Conservation (phyloP, 1,140 invertebrate genomes). For the Nomia melanderi region DNA sequence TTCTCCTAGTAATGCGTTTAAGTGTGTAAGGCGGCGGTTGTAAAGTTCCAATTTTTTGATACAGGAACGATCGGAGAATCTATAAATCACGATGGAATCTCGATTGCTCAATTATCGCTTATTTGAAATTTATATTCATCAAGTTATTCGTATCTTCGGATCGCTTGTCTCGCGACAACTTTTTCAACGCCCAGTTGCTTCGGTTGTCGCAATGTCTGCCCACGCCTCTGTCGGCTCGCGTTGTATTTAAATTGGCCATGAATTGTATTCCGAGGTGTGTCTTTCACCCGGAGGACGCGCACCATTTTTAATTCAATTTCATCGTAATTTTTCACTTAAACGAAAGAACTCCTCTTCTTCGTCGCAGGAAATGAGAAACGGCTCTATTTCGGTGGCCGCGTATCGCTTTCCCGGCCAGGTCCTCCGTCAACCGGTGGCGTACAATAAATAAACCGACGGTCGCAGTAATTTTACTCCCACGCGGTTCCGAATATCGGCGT, state of each 20-base stretch:
- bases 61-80: too few species aligned
- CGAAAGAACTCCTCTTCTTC: constrained; percentile 34
- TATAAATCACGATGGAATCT: too few species aligned
- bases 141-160: not conserved
- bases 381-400: constrained; percentile 14
- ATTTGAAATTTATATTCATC: too few species aligned
- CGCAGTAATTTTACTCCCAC: constrained; percentile 41
- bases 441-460: constrained; percentile 51
- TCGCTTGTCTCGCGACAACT: not conserved
- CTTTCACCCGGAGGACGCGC: constrained; percentile 5
- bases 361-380: constrained; percentile 34
- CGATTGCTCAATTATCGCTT: too few species aligned
- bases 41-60: too few species aligned
- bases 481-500: constrained; percentile 41
- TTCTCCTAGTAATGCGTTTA: too few species aligned
- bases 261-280: constrained; percentile 4
- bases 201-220: not conserved
- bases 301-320: constrained; percentile 14
- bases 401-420: constrained; percentile 20
- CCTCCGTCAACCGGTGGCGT: constrained; percentile 12
- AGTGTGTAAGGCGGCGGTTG: too few species aligned
- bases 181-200: constrained; percentile 8
- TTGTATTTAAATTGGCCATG: not conserved
- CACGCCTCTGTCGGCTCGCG: too few species aligned
- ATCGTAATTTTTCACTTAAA: constrained; percentile 32